Base-by-base conservation (phyloP, 2,888 invertebrate genomes). In the Ectropis crepuscularia region DNA sequence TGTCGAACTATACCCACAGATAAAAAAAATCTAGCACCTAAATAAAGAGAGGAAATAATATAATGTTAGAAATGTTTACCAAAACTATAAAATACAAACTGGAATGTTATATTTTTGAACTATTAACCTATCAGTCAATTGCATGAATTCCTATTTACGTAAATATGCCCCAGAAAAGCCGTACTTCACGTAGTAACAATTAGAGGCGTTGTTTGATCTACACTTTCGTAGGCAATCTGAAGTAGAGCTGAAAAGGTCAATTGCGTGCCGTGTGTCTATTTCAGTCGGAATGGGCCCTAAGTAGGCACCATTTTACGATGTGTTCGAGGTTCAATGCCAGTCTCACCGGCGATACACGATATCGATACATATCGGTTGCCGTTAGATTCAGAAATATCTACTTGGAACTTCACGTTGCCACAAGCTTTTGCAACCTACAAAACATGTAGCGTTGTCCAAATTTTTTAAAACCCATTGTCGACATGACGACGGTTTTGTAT, bases 261-360 rank as follows among this genome's bases (percentile, higher is more conserved):
- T 74, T 67, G 76, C 77, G 74, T 78, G 76, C 67, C 63, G 49
- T 42, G 65, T 55, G 70, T 68, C 70, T 79, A 71, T 77, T 74
- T 68, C 60, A 66, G 65, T 58, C 45, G 50, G 48, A 61, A 73
- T 72, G 67, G 64, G 68, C 69, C 66, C 67, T 69, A 66, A 73
- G 63, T 68, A 71, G 67, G 61, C 72, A 74, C 67, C 69, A 68
- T 69, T 74, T 74, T 71, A 74, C 68, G 71, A 71, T 72, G 65
- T 71, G 70, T 73, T 74, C 61, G 62, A 67, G 61, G 70, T 74
- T 71, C 71, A 72, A 73, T 72, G 72, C 65, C 70, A 71, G 66
- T 74, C 63, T 71, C 71, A 64, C 68, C 69, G 62, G 67, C 64
- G 66, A 68, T 71, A 70, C 65, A 59, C 58, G 59, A 63, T 68